Base-by-base conservation (phyloP, 2,113 vertebrate genomes). In the Hippolais icterina region DNA sequence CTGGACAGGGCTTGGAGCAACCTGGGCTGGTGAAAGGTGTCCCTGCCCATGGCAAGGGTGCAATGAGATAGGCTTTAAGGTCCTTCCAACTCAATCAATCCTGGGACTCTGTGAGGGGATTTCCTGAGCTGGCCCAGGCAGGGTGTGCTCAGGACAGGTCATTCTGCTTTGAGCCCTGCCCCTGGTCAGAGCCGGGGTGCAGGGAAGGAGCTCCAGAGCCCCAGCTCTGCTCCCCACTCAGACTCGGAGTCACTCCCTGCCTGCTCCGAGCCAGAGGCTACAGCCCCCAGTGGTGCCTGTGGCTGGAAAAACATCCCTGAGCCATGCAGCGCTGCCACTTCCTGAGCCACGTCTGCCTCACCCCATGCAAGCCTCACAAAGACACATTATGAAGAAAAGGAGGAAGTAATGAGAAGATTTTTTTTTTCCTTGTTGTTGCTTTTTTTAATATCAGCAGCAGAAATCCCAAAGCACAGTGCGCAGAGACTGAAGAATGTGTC, bases 401-500 rank as follows among this genome's bases (percentile, higher is more conserved):
- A 81, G 77, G 70, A 96, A 92, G 87, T 27, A 74, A 37, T 37
- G 78, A 59, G 83, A 61, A 18, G 31, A 14, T 42, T 83, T 61
- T 68, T 71, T 71, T 71, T 10, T 4, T 9, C 10, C 54, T 49
- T 49, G 49, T 42, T 83, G 74, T 44, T 66, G 66, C 68, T 93
- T 91, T 83, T 87, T 91, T 93, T 89, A 64, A 82, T 57, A 94
- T 44, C 41, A 10, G 74, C 89, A 82, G 87, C 93, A 91, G 70
- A 94, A 89, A 54, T 61, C 89, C 89, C 89, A 89, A 25, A 6
- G 64, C 69, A 15, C 93, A 22, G 72, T 0, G 29, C 69, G 23
- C 6, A 31, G 56, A 87, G 82, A 15, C 54, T 59, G 65, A 87
- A 41, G 79, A 13, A 59, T 24, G 64, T 65, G 87, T 79, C 95